These are phyloP conservation scores for Drosophila suzukii DNA, from an alignment of 1,140 invertebrate genomes.

Conservation along the genomic window DNA sequence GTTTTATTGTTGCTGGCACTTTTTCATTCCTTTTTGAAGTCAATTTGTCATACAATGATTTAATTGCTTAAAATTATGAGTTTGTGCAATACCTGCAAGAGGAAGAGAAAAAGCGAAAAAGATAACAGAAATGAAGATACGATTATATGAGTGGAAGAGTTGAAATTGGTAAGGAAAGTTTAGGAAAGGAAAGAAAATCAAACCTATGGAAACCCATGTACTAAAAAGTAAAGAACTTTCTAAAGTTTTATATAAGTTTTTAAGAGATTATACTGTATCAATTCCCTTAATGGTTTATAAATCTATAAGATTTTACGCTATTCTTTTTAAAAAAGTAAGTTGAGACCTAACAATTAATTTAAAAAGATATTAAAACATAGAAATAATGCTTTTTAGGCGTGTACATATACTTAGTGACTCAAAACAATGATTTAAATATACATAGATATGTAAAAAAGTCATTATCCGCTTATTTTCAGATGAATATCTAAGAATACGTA, in stretches of 20 bases:
- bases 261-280: too few relatives aligned
- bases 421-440: not conserved
- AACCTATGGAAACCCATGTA: not conserved
- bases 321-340: too few relatives aligned
- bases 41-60: slow-evolving; percentile 72
- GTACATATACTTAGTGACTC: not conserved
- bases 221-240: too few relatives aligned
- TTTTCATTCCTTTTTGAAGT: slow-evolving; percentile 49
- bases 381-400: too few relatives aligned
- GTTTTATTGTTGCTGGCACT: slow-evolving; percentile 24
- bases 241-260: too few relatives aligned
- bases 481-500: not conserved
- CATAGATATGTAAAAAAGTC: not conserved
- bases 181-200: not conserved
- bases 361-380: too few relatives aligned
- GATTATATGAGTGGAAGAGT: not conserved
- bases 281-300: too few relatives aligned
- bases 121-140: slow-evolving; percentile 13
- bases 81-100: slow-evolving; percentile 46
- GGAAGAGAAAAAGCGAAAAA: slow-evolving; percentile 16
- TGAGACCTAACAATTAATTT: too few relatives aligned
- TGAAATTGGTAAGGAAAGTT: slow-evolving; percentile 8
- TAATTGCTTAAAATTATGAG: slow-evolving; percentile 70
- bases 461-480: not conserved
- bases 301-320: too few relatives aligned